Evolutionary conservation across 1,140 invertebrate genomes (phyloP), one percentile per base, ranked within the genome.

Genomic region (Zaprionus camerounensis): DNA sequence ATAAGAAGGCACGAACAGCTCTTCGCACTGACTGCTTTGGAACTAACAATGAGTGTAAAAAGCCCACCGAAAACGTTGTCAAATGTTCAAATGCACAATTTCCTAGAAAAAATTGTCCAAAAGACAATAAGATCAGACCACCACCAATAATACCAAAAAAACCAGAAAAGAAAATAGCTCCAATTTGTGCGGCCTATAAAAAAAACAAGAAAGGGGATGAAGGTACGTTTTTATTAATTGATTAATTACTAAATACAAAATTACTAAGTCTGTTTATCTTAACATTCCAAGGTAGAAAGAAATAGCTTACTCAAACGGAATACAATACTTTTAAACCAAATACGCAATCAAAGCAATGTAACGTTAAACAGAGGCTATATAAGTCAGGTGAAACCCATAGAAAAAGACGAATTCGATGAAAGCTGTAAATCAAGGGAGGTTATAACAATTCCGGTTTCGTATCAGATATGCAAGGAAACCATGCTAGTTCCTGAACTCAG

Each of bases 61-160:
- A 53, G 7, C 36, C 51, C 0, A 31, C 44, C 0, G 41, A 38
- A 20, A 2, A 6, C 2, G 41, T 1, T 84, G 74, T 51, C 22
- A n/a, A 26, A 9, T 84, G 82, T 53, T 46, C 24, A 5, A 41
- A 24, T 4, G 67, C 90, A 0, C 61, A 62, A 49, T 55, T 70
- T 6, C 85, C 78, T 0, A 66, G 65, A 1, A 91, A 90, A 22
- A 88, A 90, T 24, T 88, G 84, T 6, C 81, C 74, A 1, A 71
- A 44, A 4, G 26, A 15, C 12, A 56, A 62, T 4, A 56, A 49
- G 15, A 49, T 56, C 17, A 51, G 31, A 11, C 38, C 15, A 34
- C 15, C 17, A 6, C 28, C 38, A 17, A 57, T 12, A 22, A 38
- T 7, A n/a, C 3, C 22, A 5, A 55, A 41, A 22, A 64, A 57